A percentile compares a stretch with the other conserved stretches of the same genome.
Evolutionary conservation across 1,140 invertebrate species (phyloP).

Genomic region (Homarus americanus): DNA sequence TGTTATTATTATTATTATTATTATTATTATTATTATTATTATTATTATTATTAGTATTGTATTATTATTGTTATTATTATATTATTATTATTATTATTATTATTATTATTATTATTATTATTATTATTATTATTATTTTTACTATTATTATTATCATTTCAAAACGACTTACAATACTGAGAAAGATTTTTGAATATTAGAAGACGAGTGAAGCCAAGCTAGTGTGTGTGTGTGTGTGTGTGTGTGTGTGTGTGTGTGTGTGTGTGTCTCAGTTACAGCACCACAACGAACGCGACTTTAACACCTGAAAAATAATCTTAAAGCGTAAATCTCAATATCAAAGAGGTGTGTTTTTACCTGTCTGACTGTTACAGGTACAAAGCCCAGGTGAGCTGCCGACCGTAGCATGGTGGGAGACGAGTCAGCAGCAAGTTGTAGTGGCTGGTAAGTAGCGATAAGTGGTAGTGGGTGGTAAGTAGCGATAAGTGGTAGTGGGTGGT

Average conservation of each 20-base stretch:
- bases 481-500: too few species aligned
- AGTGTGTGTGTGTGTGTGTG: too few species aligned
- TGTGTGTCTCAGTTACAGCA: neutral
- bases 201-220: neutral
- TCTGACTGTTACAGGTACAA: too few species aligned
- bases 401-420: too few species aligned
- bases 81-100: slow-evolving; percentile 15
- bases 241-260: neutral
- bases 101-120: slow-evolving; percentile 15
- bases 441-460: too few species aligned
- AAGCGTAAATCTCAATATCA: neutral
- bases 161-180: neutral
- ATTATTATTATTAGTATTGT: too few species aligned
- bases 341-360: too few species aligned
- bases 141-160: slow-evolving; percentile 1
- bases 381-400: too few species aligned
- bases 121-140: neutral
- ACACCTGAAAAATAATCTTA: neutral
- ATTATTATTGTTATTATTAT: neutral
- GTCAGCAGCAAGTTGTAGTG: too few species aligned
- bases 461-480: too few species aligned
- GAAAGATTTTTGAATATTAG: neutral
- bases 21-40: neutral
- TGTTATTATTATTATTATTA: slow-evolving; percentile 21
- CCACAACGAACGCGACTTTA: neutral